Conservation (phyloP, 1,140 invertebrate species). For the Megalopta genalis region DNA sequence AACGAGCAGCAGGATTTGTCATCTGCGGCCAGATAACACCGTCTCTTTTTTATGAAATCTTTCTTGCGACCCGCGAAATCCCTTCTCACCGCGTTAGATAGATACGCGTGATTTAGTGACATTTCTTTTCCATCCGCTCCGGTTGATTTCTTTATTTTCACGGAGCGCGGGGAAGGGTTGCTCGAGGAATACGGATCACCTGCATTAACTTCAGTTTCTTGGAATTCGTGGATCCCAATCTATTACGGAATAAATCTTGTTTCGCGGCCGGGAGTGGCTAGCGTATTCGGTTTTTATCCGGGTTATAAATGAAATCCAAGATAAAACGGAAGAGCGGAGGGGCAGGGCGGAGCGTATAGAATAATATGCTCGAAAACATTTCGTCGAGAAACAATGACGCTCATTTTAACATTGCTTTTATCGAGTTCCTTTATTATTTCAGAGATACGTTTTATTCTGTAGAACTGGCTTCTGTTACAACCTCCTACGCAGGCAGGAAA, state of each 20-base stretch:
- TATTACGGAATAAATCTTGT: slow-evolving; percentile 23
- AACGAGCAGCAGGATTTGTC: neutral
- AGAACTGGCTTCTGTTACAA: no score
- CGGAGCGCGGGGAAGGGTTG: slow-evolving; percentile 11
- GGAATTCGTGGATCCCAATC: slow-evolving; percentile 20
- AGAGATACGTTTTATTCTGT: neutral
- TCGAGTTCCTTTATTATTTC: neutral
- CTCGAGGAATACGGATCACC: slow-evolving; percentile 28
- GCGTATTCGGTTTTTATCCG: neutral
- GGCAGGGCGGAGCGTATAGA: no score
- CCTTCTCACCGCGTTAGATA: slow-evolving; percentile 7
- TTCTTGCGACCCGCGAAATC: neutral
- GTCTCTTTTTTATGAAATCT: neutral
- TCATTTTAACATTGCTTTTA: neutral
- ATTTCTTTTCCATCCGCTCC: slow-evolving; percentile 26
- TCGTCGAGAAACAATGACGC: neutral
- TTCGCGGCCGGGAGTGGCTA: neutral
- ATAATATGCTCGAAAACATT: neutral
- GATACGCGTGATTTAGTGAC: slow-evolving; percentile 23
- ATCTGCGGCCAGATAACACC: neutral
- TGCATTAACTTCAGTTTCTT: slow-evolving; percentile 21
- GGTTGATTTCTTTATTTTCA: slow-evolving; percentile 31
- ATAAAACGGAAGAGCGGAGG: neutral
- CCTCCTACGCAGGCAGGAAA: no score
- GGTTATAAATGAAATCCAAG: neutral